phyloP scores from a whole-genome alignment of 2,113 vertebrate genomes.

The Oceanodroma tethys region DNA sequence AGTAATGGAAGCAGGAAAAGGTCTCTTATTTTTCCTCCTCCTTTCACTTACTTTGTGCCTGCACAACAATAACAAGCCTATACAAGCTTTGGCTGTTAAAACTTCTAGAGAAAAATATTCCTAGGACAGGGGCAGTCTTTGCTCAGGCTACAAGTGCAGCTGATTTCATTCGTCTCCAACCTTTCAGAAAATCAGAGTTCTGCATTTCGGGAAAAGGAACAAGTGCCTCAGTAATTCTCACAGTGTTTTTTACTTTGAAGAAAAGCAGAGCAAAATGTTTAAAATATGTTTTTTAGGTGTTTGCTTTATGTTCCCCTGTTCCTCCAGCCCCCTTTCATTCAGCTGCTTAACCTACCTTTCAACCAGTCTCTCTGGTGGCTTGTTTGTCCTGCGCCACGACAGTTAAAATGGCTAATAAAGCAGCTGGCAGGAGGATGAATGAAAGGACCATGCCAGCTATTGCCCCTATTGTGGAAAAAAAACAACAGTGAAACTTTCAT shows the following conservation, averaged over 20 bases:
- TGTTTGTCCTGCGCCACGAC: neutral
- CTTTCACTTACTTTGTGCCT: neutral
- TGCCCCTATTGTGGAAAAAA: neutral
- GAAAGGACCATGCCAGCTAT: neutral
- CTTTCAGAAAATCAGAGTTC: neutral
- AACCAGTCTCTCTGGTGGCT: conserved; percentile 3
- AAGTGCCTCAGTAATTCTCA: neutral
- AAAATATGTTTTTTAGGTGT: neutral
- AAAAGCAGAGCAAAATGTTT: neutral
- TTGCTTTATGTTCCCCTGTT: neutral
- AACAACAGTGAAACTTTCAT: neutral
- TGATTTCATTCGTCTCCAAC: neutral
- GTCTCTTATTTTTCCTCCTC: neutral
- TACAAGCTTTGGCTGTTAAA: neutral
- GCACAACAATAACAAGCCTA: neutral
- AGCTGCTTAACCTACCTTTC: conserved; percentile 24
- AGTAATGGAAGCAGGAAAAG: neutral
- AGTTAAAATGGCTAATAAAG: conserved; percentile 15
- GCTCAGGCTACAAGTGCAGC: neutral
- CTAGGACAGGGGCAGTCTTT: neutral
- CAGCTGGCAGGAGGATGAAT: conserved; percentile 11
- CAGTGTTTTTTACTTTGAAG: neutral
- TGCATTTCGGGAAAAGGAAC: neutral
- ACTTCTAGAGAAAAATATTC: neutral
- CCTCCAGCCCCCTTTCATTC: neutral